Conservation (phyloP, 2,888 invertebrate genomes). For the Imbricaverruca yamaguchii region DNA sequence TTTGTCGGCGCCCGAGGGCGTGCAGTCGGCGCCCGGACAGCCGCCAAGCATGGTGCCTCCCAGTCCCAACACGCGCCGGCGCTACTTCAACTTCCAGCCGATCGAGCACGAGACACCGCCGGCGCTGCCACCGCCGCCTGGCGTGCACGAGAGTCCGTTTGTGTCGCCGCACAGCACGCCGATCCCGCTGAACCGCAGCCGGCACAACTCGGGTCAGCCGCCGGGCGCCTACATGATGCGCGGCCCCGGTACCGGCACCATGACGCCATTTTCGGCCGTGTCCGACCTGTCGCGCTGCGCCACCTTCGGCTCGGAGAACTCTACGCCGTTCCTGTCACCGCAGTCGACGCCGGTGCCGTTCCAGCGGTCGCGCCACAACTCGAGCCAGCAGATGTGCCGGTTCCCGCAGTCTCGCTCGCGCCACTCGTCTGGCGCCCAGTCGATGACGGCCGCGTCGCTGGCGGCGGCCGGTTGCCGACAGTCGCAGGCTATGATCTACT, state of each 20-base stretch:
- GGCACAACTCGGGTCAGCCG: conserved; percentile 48
- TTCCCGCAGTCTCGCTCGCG: conserved; percentile 26
- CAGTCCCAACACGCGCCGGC: conserved; percentile 66
- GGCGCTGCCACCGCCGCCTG: conserved; percentile 52
- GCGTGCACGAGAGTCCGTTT: conserved; percentile 67
- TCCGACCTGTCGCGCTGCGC: conserved; percentile 27
- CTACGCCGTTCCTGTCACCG: conserved; percentile 39
- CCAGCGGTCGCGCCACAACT: conserved; percentile 39
- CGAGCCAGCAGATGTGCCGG: conserved; percentile 33
- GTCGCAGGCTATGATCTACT: conserved; percentile 28
- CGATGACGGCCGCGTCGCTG: conserved; percentile 30
- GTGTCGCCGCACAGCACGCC: conserved; percentile 73
- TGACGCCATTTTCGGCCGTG: conserved; percentile 33
- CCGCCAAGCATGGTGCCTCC: conserved; percentile 51
- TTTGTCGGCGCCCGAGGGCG: conserved; percentile 31
- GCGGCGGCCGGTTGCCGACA: conserved; percentile 31
- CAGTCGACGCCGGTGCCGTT: conserved; percentile 38
- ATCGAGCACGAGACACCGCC: conserved; percentile 58
- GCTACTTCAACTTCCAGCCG: conserved; percentile 76
- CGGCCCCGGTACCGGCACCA: conserved; percentile 29
- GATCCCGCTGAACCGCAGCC: conserved; percentile 48
- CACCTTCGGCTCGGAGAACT: conserved; percentile 35
- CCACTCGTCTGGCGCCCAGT: conserved; percentile 29
- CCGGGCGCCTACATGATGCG: conserved; percentile 33
- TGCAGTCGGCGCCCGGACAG: conserved; percentile 24